phyloP scores from a whole-genome alignment of 2,888 invertebrate species.

The Allolobophora icterica region DNA sequence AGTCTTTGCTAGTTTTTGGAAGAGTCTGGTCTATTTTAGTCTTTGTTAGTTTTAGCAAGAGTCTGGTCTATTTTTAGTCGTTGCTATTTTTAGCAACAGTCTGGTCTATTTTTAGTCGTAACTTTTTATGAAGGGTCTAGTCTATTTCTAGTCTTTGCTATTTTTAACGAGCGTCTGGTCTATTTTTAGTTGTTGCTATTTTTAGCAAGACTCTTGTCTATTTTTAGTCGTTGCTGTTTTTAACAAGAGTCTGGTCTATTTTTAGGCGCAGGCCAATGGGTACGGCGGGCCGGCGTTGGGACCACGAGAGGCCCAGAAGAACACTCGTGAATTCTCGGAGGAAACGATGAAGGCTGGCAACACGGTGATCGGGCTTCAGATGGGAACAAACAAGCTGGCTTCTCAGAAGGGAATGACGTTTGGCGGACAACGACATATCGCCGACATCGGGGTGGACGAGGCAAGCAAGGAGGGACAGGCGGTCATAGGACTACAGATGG shows the following conservation, averaged over 20 bases:
- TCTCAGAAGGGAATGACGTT: constrained; percentile 77
- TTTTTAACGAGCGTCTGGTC: no score
- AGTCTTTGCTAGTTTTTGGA: no score
- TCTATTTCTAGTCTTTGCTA: no score
- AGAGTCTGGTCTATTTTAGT: no score
- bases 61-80: constrained; percentile 54
- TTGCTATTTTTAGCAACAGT: no score
- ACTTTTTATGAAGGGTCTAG: no score
- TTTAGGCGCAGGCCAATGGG: constrained; percentile 64
- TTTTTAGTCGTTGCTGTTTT: no score
- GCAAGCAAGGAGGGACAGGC: constrained; percentile 38
- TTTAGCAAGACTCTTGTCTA: no score
- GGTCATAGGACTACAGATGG: constrained; percentile 47
- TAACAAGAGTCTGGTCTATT: neutral
- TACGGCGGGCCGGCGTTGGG: constrained; percentile 84
- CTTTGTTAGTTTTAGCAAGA: no score
- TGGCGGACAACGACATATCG: constrained; percentile 92
- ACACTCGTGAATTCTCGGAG: constrained; percentile 87
- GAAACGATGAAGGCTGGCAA: constrained; percentile 90
- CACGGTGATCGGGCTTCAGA: constrained; percentile 87
- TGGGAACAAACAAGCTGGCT: constrained; percentile 96
- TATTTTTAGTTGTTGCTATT: no score
- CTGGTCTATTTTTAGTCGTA: no score
- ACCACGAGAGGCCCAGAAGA: constrained; percentile 92
- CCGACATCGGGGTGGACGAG: constrained; percentile 44